Conservation (phyloP, 2,113 vertebrate genomes). For the Cyrtonyx montezumae region DNA sequence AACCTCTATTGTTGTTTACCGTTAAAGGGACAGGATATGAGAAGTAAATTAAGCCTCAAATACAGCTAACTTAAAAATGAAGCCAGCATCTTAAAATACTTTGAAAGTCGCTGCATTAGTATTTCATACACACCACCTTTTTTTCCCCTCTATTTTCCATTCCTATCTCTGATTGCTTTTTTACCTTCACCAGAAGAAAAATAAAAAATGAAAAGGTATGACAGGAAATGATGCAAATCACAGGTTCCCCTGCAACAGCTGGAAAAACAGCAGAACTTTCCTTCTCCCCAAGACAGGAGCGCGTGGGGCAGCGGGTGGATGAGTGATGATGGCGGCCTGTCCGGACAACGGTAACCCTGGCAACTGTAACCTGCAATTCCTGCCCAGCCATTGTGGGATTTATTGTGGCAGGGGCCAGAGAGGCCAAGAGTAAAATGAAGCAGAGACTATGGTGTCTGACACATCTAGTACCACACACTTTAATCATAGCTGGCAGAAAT, state of each 20-base stretch:
- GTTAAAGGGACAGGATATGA: neutral
- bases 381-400: constrained; percentile 73
- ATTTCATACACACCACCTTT: neutral
- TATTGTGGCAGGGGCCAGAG: constrained; percentile 80
- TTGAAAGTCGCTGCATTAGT: neutral
- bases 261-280: neutral
- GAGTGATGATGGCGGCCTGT: constrained; percentile 76
- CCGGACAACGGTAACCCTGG: constrained; percentile 83
- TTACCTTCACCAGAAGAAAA: neutral
- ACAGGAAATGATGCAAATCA: neutral
- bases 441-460: constrained; percentile 78
- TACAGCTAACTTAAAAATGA: neutral
- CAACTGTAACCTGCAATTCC: constrained; percentile 85
- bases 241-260: neutral
- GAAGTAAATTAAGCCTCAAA: neutral
- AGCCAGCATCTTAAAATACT: neutral
- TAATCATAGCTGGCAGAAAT: constrained; percentile 82
- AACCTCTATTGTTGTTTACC: neutral
- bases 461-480: constrained; percentile 75
- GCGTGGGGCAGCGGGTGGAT: constrained; percentile 50
- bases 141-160: neutral
- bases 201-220: neutral
- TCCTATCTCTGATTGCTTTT: neutral
- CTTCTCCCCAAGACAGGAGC: neutral
- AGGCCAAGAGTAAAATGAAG: constrained; percentile 80